These are phyloP conservation scores for Gambusia holbrooki DNA, from an alignment of 2,113 vertebrate genomes.

Conservation along the genomic window DNA sequence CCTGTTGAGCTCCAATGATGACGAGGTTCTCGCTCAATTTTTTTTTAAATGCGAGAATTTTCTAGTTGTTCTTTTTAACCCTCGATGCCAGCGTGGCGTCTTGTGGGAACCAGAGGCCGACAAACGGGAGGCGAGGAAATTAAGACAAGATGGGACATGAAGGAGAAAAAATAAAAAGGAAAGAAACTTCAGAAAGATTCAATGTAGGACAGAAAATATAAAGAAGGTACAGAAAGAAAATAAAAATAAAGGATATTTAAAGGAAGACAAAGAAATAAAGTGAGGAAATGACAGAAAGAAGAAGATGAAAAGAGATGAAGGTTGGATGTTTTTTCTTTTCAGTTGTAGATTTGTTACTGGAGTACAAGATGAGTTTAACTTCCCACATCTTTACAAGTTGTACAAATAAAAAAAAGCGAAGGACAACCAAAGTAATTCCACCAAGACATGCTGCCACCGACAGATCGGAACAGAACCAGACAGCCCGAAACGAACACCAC, in stretches of 20 bases:
- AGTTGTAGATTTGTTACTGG: no score
- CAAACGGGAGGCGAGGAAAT: neutral
- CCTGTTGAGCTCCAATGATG: no score
- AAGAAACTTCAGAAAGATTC: neutral
- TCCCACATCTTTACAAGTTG: neutral
- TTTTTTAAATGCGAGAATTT: no score
- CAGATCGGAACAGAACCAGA: constrained; percentile 48
- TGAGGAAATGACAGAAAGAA: no score
- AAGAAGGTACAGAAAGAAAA: neutral
- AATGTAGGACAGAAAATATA: neutral
- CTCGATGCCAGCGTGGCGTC: no score
- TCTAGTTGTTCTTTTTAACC: no score
- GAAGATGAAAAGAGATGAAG: neutral
- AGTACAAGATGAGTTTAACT: neutral
- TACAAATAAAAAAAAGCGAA: neutral
- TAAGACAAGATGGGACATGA: no score
- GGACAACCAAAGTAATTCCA: constrained; percentile 12
- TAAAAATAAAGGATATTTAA: no score
- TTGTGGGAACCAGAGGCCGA: no score
- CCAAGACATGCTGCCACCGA: constrained; percentile 51
- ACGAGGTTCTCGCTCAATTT: no score
- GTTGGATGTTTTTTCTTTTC: neutral
- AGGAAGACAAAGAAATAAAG: no score
- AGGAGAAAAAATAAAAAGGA: neutral
- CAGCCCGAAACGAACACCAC: constrained; percentile 32